These are phyloP conservation scores for Diuraphis noxia DNA, from an alignment of 1,140 invertebrate genomes.

Conservation along the genomic window DNA sequence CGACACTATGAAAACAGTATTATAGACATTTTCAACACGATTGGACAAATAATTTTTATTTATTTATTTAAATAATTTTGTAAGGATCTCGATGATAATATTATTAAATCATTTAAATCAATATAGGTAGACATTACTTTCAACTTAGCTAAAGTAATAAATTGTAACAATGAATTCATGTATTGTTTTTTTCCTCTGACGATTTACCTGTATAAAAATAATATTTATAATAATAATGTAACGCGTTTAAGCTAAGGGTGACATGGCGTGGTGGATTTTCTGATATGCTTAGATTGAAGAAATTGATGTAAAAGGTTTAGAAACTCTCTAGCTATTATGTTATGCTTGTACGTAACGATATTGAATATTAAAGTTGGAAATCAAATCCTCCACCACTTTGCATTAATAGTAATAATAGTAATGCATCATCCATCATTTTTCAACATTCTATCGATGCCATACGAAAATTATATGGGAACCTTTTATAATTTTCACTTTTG, in stretches of 20 bases:
- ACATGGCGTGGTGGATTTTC: not conserved
- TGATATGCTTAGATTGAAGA: not conserved
- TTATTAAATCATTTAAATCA: too few species aligned
- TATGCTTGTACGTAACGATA: not conserved
- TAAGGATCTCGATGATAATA: not conserved
- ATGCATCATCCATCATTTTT: not conserved
- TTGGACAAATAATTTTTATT: not conserved
- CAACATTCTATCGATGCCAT: not conserved
- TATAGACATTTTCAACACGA: not conserved
- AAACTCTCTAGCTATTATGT: not conserved
- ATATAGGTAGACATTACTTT: not conserved
- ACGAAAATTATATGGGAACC: not conserved
- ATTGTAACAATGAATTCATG: not conserved
- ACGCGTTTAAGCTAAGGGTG: not conserved
- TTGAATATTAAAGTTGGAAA: not conserved
- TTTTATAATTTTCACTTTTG: slow-evolving; percentile 22
- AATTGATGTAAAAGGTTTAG: not conserved
- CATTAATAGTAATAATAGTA: not conserved
- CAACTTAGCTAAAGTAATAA: not conserved
- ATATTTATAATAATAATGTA: slow-evolving; percentile 1
- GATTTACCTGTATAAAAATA: not conserved
- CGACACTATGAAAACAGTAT: too few species aligned
- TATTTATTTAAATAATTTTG: not conserved
- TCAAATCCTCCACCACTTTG: not conserved
- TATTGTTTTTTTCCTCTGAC: not conserved